Percentiles rank a stretch among this genome's conserved stretches.
phyloP scores from a whole-genome alignment of 2,888 invertebrate genomes.

The Drosophila niveifrons region DNA sequence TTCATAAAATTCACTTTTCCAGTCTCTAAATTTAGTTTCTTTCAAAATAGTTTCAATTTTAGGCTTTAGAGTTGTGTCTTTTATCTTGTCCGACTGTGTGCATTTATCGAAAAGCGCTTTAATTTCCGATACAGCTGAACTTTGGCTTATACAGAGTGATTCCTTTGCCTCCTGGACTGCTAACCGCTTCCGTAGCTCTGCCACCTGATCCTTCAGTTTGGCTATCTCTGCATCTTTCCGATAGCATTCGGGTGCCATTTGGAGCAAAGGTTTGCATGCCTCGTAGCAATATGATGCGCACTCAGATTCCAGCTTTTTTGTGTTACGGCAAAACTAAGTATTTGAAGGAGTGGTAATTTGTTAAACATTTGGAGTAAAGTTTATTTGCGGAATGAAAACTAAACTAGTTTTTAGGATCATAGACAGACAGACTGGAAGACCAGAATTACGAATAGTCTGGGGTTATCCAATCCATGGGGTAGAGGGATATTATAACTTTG shows the following conservation, averaged over 20 bases:
- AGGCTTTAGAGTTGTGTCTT: neutral
- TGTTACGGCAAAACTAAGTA: neutral
- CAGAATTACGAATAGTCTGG: too few species aligned
- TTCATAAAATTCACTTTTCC: neutral
- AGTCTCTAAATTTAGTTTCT: neutral
- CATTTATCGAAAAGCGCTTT: neutral
- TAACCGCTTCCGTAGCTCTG: neutral
- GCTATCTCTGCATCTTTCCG: conserved; percentile 10
- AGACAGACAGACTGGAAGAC: too few species aligned
- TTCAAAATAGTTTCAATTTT: neutral
- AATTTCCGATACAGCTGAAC: neutral
- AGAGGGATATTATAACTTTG: too few species aligned
- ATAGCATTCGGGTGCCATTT: conserved; percentile 16
- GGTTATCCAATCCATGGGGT: too few species aligned
- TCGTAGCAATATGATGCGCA: conserved; percentile 25
- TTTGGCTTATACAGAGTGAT: neutral
- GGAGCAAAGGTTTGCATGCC: conserved; percentile 7
- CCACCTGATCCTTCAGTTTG: conserved; percentile 15
- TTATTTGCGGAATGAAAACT: too few species aligned
- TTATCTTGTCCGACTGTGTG: neutral
- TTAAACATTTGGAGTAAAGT: neutral
- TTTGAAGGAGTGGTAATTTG: neutral
- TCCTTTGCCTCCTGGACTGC: neutral
- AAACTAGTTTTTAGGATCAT: too few species aligned
- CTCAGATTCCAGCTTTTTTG: neutral